Conservation (phyloP, 92 coral and sea anemone genomes). For the Scolanthus callimorphus region DNA sequence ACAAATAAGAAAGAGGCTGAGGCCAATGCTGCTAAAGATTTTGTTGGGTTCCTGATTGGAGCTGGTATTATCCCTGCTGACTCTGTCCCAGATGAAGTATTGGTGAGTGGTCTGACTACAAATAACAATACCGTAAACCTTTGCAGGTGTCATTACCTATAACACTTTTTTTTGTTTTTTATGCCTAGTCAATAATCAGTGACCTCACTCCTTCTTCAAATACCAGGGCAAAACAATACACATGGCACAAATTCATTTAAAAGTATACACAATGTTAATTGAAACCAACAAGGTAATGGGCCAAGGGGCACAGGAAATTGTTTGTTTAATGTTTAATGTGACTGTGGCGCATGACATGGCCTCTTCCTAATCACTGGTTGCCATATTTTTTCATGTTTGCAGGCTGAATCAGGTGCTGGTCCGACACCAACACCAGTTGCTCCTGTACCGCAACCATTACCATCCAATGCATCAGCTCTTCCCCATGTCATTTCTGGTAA, state of each 20-base stretch:
- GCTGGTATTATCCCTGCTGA: constrained; percentile 95
- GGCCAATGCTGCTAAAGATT: constrained; percentile 93
- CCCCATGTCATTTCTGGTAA: constrained; percentile 36
- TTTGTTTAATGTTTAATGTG: no score
- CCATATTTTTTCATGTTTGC: no score
- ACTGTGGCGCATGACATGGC: no score
- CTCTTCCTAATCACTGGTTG: no score
- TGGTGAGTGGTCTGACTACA: constrained; percentile 54
- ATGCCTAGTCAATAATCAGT: no score
- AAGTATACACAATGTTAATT: no score
- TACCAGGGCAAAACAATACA: no score
- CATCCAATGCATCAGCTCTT: constrained; percentile 57
- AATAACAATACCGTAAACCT: not conserved
- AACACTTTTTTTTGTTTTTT: not conserved
- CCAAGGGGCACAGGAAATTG: no score
- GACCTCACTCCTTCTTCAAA: no score
- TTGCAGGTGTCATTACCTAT: not conserved
- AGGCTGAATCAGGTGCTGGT: constrained; percentile 44
- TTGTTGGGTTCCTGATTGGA: constrained; percentile 96
- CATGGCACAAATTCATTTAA: no score
- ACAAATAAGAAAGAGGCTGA: constrained; percentile 94
- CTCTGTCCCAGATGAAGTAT: constrained; percentile 91
- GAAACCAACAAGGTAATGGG: no score
- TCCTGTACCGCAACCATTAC: constrained; percentile 50
- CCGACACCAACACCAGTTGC: constrained; percentile 34